A percentile compares a stretch with the other conserved stretches of the same genome.
Evolutionary conservation across 2,113 vertebrate genomes (phyloP).

Genomic region (Cyprinus carpio): DNA sequence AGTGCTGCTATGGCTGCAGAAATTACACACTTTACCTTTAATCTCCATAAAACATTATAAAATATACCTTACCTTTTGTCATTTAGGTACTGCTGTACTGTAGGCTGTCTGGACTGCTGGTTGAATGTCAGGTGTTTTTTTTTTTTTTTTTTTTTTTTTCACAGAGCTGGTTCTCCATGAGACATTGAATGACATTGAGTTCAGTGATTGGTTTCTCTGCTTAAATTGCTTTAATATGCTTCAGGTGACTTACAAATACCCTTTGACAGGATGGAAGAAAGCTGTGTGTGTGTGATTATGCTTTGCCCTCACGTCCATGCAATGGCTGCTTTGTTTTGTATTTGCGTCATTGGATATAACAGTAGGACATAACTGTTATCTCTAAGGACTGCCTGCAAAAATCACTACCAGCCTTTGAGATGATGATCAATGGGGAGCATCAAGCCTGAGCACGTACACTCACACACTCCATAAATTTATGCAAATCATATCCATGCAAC

Average conservation of each 20-base stretch:
- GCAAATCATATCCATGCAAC: constrained; percentile 46
- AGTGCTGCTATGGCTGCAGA: not conserved
- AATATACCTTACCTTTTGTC: not conserved
- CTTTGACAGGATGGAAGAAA: constrained; percentile 28
- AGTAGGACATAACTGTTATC: constrained; percentile 6
- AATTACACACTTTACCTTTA: constrained; percentile 1
- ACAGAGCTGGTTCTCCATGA: not conserved
- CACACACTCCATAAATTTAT: constrained; percentile 26
- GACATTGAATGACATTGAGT: constrained; percentile 11
- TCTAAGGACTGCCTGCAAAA: constrained; percentile 9
- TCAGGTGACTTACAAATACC: constrained; percentile 39
- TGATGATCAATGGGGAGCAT: constrained; percentile 31
- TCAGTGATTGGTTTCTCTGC: constrained; percentile 15
- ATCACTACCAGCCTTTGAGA: not conserved
- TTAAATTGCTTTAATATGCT: constrained; percentile 28
- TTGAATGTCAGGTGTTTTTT: constrained; percentile 20
- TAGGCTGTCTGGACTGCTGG: not conserved
- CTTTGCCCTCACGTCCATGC: constrained; percentile 47
- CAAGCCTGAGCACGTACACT: not conserved
- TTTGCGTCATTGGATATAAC: constrained; percentile 23
- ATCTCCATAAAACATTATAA: not conserved
- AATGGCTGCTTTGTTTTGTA: constrained; percentile 29
- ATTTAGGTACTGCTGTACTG: not conserved
- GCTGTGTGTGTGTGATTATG: constrained; percentile 34
- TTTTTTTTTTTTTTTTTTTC: too few relatives aligned